These are phyloP conservation scores for Sturmia bella DNA, from an alignment of 2,888 invertebrate genomes.

Conservation along the genomic window DNA sequence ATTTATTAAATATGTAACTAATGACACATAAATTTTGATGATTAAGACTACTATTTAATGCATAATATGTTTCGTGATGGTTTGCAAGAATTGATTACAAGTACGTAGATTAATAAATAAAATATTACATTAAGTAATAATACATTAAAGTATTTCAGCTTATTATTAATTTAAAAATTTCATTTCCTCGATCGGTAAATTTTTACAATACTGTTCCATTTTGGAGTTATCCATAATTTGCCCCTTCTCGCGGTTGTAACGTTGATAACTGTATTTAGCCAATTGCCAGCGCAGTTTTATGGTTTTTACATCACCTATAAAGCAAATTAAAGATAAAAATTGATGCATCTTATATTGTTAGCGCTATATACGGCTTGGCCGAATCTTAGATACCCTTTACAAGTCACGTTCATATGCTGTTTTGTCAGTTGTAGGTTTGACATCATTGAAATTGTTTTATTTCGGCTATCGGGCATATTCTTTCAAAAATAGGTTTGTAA, in stretches of 20 bases:
- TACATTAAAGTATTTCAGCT: background rate
- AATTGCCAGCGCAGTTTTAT: slow-evolving; percentile 79
- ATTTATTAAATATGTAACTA: background rate
- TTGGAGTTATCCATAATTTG: slow-evolving; percentile 72
- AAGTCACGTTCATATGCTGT: too few relatives aligned
- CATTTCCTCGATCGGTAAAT: slow-evolving; percentile 78
- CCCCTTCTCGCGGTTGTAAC: slow-evolving; percentile 75
- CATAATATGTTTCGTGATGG: background rate
- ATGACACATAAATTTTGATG: slow-evolving; percentile 23
- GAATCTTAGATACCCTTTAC: too few relatives aligned
- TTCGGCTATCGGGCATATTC: too few relatives aligned
- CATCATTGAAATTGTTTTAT: too few relatives aligned
- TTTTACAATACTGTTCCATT: slow-evolving; percentile 74
- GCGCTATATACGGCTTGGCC: too few relatives aligned
- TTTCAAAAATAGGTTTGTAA: too few relatives aligned
- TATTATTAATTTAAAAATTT: slow-evolving; percentile 72
- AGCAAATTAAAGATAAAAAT: background rate
- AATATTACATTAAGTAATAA: background rate
- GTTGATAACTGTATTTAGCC: slow-evolving; percentile 77
- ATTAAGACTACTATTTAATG: background rate
- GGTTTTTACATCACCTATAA: slow-evolving; percentile 73
- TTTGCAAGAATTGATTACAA: background rate
- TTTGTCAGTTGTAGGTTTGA: too few relatives aligned
- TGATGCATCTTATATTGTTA: background rate
- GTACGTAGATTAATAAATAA: background rate